Evolutionary conservation across 2,113 vertebrate species (phyloP).

Genomic region (Machaerirhynchus nigripectus): DNA sequence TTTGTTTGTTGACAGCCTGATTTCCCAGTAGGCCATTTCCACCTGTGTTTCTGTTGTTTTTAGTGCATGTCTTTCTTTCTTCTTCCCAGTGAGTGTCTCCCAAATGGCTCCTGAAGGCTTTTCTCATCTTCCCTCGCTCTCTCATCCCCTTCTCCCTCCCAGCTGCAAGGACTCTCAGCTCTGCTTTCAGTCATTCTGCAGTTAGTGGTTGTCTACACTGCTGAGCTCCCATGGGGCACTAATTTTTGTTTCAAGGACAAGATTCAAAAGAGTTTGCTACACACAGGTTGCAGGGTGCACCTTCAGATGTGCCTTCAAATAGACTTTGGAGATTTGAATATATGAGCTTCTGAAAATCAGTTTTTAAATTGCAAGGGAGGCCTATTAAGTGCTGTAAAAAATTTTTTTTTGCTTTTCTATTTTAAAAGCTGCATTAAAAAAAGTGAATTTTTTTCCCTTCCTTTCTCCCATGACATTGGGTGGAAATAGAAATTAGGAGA

Average conservation of each 20-base stretch:
- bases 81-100: conserved; percentile 73
- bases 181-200: conserved; percentile 76
- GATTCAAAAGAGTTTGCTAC: conserved; percentile 77
- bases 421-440: conserved; percentile 65
- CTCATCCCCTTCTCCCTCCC: conserved; percentile 78
- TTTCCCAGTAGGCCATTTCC: conserved; percentile 82
- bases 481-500: conserved; percentile 66
- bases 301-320: conserved; percentile 81
- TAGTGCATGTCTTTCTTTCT: conserved; percentile 74
- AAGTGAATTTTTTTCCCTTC: background rate
- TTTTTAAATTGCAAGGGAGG: conserved; percentile 74
- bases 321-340: conserved; percentile 77
- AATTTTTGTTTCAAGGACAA: conserved; percentile 81
- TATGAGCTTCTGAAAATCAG: conserved; percentile 72
- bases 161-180: conserved; percentile 76
- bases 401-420: conserved; percentile 54
- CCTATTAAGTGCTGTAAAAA: conserved; percentile 74
- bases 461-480: conserved; percentile 62
- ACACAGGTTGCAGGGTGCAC: conserved; percentile 77
- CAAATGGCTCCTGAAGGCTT: conserved; percentile 78
- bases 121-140: conserved; percentile 81
- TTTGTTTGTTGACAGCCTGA: conserved; percentile 84
- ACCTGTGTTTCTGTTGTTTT: conserved; percentile 83
- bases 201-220: conserved; percentile 76
- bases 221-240: conserved; percentile 72